Percentiles rank a stretch among this genome's conserved stretches.
phyloP scores from a whole-genome alignment of 2,888 invertebrate genomes.

The Drosophila engyochracea region DNA sequence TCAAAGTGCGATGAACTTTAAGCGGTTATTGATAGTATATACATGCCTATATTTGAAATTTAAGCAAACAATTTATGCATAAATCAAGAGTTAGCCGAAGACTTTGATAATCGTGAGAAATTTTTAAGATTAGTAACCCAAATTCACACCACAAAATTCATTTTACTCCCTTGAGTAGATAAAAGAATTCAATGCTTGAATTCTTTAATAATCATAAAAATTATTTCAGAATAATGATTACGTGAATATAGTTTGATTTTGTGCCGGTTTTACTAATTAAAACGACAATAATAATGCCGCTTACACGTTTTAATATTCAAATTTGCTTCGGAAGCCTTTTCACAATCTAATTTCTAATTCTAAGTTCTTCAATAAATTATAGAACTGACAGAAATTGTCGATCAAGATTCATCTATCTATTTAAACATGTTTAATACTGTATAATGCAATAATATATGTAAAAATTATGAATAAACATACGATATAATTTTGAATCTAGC shows the following conservation, averaged over 20 bases:
- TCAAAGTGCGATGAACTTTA: constrained; percentile 73
- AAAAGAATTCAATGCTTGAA: not conserved
- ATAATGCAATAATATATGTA: not conserved
- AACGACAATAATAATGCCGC: not conserved
- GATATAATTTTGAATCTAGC: not conserved
- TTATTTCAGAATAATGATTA: not conserved
- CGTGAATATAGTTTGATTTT: not conserved
- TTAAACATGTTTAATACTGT: not conserved
- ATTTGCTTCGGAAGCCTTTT: not conserved
- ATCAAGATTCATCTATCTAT: not conserved
- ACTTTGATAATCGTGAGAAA: constrained; percentile 58
- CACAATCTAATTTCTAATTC: not conserved
- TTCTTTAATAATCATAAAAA: not conserved
- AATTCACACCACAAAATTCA: not conserved
- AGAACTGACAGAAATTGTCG: not conserved
- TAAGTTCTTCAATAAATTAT: too few species aligned
- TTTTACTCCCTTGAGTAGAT: not conserved
- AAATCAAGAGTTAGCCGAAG: constrained; percentile 41
- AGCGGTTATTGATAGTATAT: constrained; percentile 53
- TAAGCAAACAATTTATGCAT: constrained; percentile 52
- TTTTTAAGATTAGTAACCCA: constrained; percentile 1
- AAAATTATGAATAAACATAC: not conserved
- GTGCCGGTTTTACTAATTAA: not conserved
- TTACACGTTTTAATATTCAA: not conserved
- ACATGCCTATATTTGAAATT: constrained; percentile 25